Percentiles rank a stretch among this genome's conserved stretches.
Evolutionary conservation across 2,888 invertebrate species (phyloP).

Genomic region (Plusia festucae): DNA sequence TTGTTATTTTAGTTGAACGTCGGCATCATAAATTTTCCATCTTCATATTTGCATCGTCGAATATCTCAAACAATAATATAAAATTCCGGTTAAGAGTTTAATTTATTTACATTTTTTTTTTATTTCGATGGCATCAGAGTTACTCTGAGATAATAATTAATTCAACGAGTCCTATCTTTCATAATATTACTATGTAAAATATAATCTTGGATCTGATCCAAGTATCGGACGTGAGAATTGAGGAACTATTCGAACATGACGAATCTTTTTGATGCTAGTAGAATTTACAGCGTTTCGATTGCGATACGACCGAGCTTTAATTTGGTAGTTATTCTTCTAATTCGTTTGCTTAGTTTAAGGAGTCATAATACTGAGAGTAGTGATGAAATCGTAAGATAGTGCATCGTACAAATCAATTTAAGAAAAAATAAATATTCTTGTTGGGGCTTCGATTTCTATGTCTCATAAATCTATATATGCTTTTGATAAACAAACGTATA

Average conservation of each 20-base stretch:
- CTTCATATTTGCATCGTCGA: not conserved
- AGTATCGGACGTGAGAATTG: constrained; percentile 51
- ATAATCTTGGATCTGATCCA: constrained; percentile 70
- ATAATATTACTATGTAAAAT: constrained; percentile 21
- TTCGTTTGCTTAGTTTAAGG: too few species aligned
- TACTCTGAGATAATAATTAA: too few species aligned
- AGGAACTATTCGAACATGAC: constrained; percentile 62
- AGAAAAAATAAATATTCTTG: too few species aligned
- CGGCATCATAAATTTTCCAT: not conserved
- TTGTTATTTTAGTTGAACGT: not conserved
- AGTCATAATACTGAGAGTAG: too few species aligned
- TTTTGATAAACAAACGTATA: too few species aligned
- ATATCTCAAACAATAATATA: not conserved
- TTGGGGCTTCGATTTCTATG: too few species aligned
- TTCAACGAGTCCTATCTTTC: not conserved
- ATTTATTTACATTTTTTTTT: too few species aligned
- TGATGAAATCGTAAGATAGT: too few species aligned
- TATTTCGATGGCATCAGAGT: too few species aligned
- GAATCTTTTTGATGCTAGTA: constrained; percentile 39
- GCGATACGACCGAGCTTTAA: not conserved
- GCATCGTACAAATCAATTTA: too few species aligned
- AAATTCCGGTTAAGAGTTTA: not conserved
- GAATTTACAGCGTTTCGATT: constrained; percentile 12
- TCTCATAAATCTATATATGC: too few species aligned
- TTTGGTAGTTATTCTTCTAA: not conserved